Evolutionary conservation across 2,888 invertebrate genomes (phyloP), one percentile per base, ranked within the genome.

Genomic region (Nycteola revayana): DNA sequence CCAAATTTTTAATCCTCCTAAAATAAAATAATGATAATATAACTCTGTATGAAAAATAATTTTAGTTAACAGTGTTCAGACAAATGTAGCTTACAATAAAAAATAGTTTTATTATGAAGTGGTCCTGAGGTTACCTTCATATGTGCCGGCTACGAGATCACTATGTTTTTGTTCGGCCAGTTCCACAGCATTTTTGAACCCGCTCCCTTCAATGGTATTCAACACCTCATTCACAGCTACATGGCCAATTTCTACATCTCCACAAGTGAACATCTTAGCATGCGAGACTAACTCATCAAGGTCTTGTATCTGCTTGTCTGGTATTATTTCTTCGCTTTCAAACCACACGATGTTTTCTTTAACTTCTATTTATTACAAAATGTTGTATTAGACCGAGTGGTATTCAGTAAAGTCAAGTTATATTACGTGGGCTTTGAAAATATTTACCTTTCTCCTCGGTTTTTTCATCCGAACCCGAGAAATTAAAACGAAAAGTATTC

Each of bases 1-100:
- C 98, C 98, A 98, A 40, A 98, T 92, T 90, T 98, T 98, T 17
- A 97, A 89, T 6, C 98, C 98, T 58, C 98, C 98, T 96, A 63
- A 28, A 84, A 58, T 24, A 3, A 14, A 14, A n/a, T n/a, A n/a
- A n/a, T n/a, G n/a, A n/a, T n/a, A n/a, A n/a, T n/a, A n/a, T n/a
- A n/a, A n/a, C n/a, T n/a, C n/a, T n/a, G n/a, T n/a, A n/a, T n/a
- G n/a, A n/a, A n/a, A n/a, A n/a, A n/a, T n/a, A n/a, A n/a, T n/a
- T n/a, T n/a, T n/a, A n/a, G n/a, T n/a, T n/a, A n/a, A n/a, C n/a
- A n/a, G n/a, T n/a, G n/a, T n/a, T n/a, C n/a, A n/a, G n/a, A n/a
- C n/a, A n/a, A n/a, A n/a, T n/a, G n/a, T n/a, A n/a, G n/a, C n/a
- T n/a, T n/a, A n/a, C n/a, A n/a, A n/a, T n/a, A n/a, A n/a, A n/a